Base-by-base conservation (phyloP, 2,797 vertebrate genomes). In the Enteromius treurensis region DNA sequence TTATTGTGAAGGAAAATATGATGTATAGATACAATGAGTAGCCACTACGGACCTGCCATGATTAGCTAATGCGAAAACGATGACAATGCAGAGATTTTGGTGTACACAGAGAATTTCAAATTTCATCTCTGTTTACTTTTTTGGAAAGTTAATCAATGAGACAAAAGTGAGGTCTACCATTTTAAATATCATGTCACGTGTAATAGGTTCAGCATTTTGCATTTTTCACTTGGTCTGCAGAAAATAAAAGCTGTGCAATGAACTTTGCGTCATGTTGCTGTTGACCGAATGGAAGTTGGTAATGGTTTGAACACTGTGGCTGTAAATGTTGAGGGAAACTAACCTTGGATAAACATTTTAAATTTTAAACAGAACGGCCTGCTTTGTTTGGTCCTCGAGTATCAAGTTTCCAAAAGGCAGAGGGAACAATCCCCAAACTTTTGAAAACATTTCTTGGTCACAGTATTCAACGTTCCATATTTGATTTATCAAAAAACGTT, bases 1-100 rank as follows among this genome's bases (percentile, higher is more conserved):
- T 81, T 81, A 85, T 77, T 76, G 53, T 40, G 4, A 70, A 77
- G 60, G 42, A 77, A 77, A 40, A 34, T 8, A 17, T 19, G 14
- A 83, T 83, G 65, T 32, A 58, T 51, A 62, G n/a, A 11, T 5
- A 60, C 34, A 17, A 67, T 29, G 26, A 49, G 29, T 23, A 81
- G 69, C 55, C 69, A 81, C 58, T 81, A 73, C 37, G 37, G 26
- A 81, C 53, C 21, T 47, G 42, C 55, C 42, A 40, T 37, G 40
- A 64, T 51, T 17, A 47, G 69, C 49, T 81, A 8, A 37, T 60
- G 53, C 13, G n/a, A 42, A 19, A 29, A 76, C 2, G 8, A 23
- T 37, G 53, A n/a, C 17, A 17, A 32, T 69, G 15, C 79, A 53
- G 13, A 26, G 14, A 34, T 21, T 32, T 21, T 23, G 21, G 19